Conservation (phyloP, 1,140 invertebrate genomes). For the Mya arenaria region DNA sequence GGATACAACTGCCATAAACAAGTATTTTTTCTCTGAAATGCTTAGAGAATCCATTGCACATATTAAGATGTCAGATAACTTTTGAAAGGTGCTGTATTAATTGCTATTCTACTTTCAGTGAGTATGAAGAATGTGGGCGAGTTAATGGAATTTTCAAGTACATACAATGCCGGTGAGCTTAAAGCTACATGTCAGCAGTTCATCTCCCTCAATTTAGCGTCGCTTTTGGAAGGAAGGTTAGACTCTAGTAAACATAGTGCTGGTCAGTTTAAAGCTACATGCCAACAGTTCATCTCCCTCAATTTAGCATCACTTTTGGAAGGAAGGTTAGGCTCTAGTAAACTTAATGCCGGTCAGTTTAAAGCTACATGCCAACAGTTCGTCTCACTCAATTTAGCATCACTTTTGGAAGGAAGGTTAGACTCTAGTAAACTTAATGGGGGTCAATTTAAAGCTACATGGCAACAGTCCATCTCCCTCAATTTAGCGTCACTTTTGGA, state of each 20-base stretch:
- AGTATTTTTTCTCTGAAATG: too few relatives aligned
- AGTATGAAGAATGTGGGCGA: slow-evolving; percentile 87
- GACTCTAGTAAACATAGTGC: slow-evolving; percentile 83
- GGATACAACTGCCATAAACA: too few relatives aligned
- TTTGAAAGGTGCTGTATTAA: too few relatives aligned
- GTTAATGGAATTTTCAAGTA: slow-evolving; percentile 84
- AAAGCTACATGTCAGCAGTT: slow-evolving; percentile 87
- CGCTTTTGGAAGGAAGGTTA: slow-evolving; percentile 86
- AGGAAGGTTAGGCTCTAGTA: slow-evolving; percentile 82
- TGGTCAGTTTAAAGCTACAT: slow-evolving; percentile 85
- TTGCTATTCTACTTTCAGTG: too few relatives aligned
- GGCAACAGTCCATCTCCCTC: slow-evolving; percentile 87
- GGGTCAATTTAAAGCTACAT: slow-evolving; percentile 85
- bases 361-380: slow-evolving; percentile 87
- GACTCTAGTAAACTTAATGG: slow-evolving; percentile 83
- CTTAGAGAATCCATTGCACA: too few relatives aligned
- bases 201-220: slow-evolving; percentile 86
- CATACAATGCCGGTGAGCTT: slow-evolving; percentile 85
- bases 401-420: slow-evolving; percentile 86
- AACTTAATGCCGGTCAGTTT: slow-evolving; percentile 85
- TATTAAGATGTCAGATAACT: too few relatives aligned
- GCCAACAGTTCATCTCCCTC: slow-evolving; percentile 87
- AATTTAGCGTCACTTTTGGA: slow-evolving; percentile 88
- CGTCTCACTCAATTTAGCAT: slow-evolving; percentile 86
- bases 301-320: slow-evolving; percentile 88